A percentile compares a stretch with the other conserved stretches of the same genome.
phyloP scores from a whole-genome alignment of 2,113 vertebrate genomes.

The Psilopsiagon aymara region DNA sequence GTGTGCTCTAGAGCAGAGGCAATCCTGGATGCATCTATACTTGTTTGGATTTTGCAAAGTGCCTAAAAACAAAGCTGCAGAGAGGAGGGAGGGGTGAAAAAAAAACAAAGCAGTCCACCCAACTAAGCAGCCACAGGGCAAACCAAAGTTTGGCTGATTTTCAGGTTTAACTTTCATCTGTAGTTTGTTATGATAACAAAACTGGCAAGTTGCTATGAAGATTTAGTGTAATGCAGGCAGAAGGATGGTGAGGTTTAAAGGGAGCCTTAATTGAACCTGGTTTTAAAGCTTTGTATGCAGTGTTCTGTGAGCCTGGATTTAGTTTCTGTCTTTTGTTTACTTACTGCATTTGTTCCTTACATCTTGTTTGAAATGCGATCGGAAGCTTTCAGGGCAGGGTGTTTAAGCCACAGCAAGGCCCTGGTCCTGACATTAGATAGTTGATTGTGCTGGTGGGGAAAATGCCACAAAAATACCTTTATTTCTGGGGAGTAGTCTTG shows the following conservation, averaged over 20 bases:
- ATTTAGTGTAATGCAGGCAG: background rate
- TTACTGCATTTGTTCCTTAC: background rate
- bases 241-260: background rate
- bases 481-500: background rate
- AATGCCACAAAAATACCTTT: background rate
- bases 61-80: background rate
- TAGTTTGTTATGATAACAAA: conserved; percentile 13
- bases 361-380: background rate
- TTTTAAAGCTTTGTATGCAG: background rate
- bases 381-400: background rate
- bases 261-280: background rate
- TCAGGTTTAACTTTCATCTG: conserved; percentile 40
- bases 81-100: background rate
- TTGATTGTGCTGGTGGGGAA: background rate
- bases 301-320: background rate
- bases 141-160: conserved; percentile 16
- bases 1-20: background rate
- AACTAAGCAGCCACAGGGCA: background rate
- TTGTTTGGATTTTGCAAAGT: conserved; percentile 26
- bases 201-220: conserved; percentile 3
- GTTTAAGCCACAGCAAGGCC: background rate
- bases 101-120: background rate
- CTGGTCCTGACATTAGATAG: background rate
- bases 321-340: background rate
- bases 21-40: background rate